Base-by-base conservation (phyloP, 2,797 vertebrate species). In the Crocodylus rhombifer region DNA sequence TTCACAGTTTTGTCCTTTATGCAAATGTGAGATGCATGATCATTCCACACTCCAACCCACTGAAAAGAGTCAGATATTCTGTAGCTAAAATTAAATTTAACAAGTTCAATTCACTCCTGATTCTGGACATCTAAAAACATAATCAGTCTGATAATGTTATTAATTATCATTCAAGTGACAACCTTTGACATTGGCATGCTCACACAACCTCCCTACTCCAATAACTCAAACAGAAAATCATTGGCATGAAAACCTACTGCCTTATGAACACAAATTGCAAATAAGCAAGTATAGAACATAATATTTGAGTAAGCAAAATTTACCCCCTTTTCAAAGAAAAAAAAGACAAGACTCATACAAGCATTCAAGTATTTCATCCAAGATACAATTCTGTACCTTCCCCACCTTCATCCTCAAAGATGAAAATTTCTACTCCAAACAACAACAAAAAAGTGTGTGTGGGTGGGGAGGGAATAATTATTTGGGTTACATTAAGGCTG, bases 181-280 rank as follows among this genome's bases (percentile, higher is more conserved):
- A 96, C 96, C 95, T 97, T 97, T 97, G 95, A 97, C 96, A 97
- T 93, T 96, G 95, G 94, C 95, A 95, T 91, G 95, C 86, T 95
- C 95, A 94, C 96, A 96, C 90, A 95, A 94, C 86, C 92, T 96
- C 95, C 94, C 90, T 96, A 90, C 87, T 93, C 94, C 91, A 91
- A 89, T 94, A 95, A 96, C 91, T 97, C 96, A 95, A 93, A 97
- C 96, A 95, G 95, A 96, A 97, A 97, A 97, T 95, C 21, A 5
- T 91, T 97, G 95, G 91, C 95, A 95, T 93, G 94, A 95, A 96
- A 97, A 86, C 91, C 88, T 86, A 84, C 84, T 93, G 94, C 89
- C 93, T 94, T 95, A 95, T 33, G 87, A 96, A 92, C 94, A 95
- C 80, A 94, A 96, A 96, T 92, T 91, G 95, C 87, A 96, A 96